Conservation (phyloP, 2,888 invertebrate species). For the Onthophagus sagittarius region DNA sequence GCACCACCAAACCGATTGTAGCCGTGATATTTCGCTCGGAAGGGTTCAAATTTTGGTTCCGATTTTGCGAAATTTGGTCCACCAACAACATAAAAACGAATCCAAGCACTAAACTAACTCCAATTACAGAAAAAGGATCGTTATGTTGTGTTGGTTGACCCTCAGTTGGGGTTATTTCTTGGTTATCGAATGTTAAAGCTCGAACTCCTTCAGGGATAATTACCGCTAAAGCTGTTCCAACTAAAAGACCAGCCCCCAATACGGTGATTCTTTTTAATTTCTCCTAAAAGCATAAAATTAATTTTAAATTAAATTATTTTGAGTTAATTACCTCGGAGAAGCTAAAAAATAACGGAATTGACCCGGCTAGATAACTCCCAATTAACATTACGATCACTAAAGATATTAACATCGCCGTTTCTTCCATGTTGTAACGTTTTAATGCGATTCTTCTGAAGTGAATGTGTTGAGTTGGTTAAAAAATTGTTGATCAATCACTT, state of each 20-base stretch:
- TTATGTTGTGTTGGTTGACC: constrained; percentile 40
- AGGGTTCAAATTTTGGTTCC: constrained; percentile 58
- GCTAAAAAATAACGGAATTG: constrained; percentile 88
- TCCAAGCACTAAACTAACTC: constrained; percentile 88
- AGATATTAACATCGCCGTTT: constrained; percentile 75
- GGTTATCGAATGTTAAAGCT: constrained; percentile 53
- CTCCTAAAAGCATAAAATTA: constrained; percentile 61
- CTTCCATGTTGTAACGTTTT: constrained; percentile 62
- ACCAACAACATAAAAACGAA: constrained; percentile 97
- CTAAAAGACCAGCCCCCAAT: constrained; percentile 93
- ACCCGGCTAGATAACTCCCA: constrained; percentile 93
- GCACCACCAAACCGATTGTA: constrained; percentile 94
- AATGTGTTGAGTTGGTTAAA: too few species aligned
- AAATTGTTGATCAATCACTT: too few species aligned
- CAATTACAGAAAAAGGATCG: constrained; percentile 79
- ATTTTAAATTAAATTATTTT: background rate
- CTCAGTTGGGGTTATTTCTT: constrained; percentile 32
- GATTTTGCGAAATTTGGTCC: constrained; percentile 70
- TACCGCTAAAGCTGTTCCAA: constrained; percentile 95
- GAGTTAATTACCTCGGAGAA: constrained; percentile 79
- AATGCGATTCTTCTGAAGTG: too few species aligned
- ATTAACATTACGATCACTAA: constrained; percentile 90
- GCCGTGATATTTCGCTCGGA: constrained; percentile 82
- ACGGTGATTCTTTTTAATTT: constrained; percentile 91
- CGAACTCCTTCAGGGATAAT: constrained; percentile 99